A percentile compares a stretch with the other conserved stretches of the same genome.
Conservation (phyloP, 2,888 invertebrate species). For the Nebria salina region DNA sequence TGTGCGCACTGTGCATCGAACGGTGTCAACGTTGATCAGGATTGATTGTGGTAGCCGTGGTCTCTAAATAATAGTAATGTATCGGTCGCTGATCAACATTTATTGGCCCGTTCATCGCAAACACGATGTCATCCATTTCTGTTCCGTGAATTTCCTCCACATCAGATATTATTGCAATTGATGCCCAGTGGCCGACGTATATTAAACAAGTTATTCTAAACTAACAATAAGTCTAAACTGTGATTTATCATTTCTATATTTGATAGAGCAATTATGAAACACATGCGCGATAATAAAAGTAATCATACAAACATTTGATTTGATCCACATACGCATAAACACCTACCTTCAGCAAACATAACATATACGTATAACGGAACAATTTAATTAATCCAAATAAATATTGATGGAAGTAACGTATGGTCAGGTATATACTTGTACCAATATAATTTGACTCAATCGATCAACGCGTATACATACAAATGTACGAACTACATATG, state of each 20-base stretch:
- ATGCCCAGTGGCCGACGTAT: too few species aligned
- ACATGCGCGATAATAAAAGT: too few species aligned
- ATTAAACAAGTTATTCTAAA: too few species aligned
- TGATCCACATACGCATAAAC: too few species aligned
- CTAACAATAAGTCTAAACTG: too few species aligned
- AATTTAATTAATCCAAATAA: constrained; percentile 45
- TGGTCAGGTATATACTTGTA: constrained; percentile 21
- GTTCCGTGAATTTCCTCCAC: neutral
- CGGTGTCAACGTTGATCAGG: neutral
- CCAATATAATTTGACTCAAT: constrained; percentile 29
- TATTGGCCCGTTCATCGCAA: neutral
- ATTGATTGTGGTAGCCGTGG: neutral
- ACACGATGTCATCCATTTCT: neutral
- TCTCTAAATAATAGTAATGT: neutral
- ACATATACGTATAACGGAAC: constrained; percentile 38
- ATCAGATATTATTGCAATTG: neutral
- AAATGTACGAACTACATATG: neutral
- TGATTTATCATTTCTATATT: too few species aligned
- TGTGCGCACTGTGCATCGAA: too few species aligned
- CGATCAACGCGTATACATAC: constrained; percentile 23
- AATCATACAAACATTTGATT: too few species aligned
- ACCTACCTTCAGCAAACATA: constrained; percentile 9
- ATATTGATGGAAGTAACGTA: constrained; percentile 31
- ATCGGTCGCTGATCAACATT: neutral
- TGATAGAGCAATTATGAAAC: too few species aligned